Base-by-base conservation (phyloP, 2,888 invertebrate species). In the Steromphala cineraria region DNA sequence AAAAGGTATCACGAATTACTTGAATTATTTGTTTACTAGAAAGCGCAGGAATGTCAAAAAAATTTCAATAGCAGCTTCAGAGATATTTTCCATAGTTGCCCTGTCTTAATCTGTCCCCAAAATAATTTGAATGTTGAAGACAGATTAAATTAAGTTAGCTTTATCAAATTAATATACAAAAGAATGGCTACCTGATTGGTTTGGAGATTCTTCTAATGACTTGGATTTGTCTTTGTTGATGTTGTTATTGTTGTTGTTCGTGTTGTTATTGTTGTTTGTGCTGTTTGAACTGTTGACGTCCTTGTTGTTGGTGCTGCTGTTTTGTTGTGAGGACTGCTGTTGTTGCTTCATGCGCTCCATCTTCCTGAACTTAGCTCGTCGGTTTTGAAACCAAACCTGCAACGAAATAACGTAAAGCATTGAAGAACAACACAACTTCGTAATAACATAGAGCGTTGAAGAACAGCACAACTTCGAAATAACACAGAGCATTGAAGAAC, bases 351-450 rank as follows among this genome's bases (percentile, higher is more conserved):
- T 90, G 74, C 93, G 78, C 83, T 93, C 93, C 91, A 93, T 91
- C 87, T 93, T 93, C 53, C 93, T 85, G 87, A 93, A 93, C 84
- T 93, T 93, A 1, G 93, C 93, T 36, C 93, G 87, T 31, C 93
- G 87, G 81, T 93, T 93, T 86, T 93, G 93, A 84, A 93, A 93
- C 93, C 93, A 93, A 2, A 93, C 93, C 93, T 93, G 80, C 5
- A 82, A 79, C 40, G 53, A 36, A 81, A 21, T 17, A 17, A 76
- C 46, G 8, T 1, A 46, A 13, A 8, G 13, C 10, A 10, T 46
- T 8, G 8, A 46, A 13, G 13, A 4, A 46, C 46, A 1, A 7
- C 36, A 36, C 36, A 36, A n/a, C n/a, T n/a, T n/a, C n/a, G n/a
- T n/a, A n/a, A n/a, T n/a, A n/a, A n/a, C n/a, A n/a, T n/a, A n/a